phyloP scores from a whole-genome alignment of 2,113 vertebrate species.

The Antigone vipio region DNA sequence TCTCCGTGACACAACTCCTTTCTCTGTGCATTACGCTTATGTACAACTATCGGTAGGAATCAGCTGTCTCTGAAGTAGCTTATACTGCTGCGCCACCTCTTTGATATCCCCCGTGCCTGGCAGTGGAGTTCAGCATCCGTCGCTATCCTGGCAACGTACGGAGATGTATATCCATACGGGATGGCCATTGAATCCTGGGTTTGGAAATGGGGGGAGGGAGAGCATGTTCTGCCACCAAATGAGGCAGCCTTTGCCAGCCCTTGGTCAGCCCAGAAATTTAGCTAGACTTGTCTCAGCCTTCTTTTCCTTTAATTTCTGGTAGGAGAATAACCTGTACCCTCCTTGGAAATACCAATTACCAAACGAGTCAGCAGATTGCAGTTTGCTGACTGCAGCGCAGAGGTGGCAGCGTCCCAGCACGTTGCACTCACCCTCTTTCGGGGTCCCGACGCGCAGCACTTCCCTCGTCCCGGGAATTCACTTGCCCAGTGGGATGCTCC shows the following conservation, averaged over 20 bases:
- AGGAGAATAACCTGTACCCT: not conserved
- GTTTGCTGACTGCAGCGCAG: accelerated
- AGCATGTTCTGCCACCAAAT: accelerated
- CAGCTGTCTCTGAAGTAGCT: accelerated
- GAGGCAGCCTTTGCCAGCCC: not conserved
- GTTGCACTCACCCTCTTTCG: not conserved
- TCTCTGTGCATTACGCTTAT: accelerated
- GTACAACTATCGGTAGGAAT: not conserved
- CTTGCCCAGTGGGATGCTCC: not conserved
- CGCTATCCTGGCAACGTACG: accelerated
- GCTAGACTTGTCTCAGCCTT: not conserved
- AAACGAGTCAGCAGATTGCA: accelerated
- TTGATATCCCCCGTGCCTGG: not conserved
- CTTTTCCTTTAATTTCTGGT: no score
- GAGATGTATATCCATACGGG: not conserved
- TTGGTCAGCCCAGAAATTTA: not conserved
- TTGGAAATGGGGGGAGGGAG: not conserved
- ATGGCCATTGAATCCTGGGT: not conserved
- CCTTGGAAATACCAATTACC: not conserved
- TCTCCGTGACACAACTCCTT: not conserved
- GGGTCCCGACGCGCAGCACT: not conserved
- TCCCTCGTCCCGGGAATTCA: accelerated
- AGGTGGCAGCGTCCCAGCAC: not conserved
- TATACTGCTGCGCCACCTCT: accelerated
- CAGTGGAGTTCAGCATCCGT: accelerated